Conservation (phyloP, 2,797 vertebrate genomes). For the Epinephelus awoara region DNA sequence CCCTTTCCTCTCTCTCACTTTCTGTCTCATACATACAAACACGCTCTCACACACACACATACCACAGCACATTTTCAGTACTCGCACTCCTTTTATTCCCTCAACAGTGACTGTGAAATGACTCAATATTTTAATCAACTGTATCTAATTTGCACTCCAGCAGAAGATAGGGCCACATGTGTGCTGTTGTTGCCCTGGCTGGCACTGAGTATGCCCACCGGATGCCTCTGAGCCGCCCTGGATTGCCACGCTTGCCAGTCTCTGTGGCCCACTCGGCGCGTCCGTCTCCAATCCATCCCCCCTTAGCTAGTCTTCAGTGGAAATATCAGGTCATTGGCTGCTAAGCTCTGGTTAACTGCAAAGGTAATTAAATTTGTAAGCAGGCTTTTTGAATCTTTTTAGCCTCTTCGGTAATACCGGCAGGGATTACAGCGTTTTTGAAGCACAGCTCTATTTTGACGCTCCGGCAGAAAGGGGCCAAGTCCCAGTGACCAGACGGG, state of each 20-base stretch:
- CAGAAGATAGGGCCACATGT: conserved; percentile 81
- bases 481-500: conserved; percentile 67
- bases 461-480: conserved; percentile 67
- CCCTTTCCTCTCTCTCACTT: conserved; percentile 30
- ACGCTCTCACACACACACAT: conserved; percentile 29
- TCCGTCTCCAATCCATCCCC: conserved; percentile 73
- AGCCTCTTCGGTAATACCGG: conserved; percentile 82
- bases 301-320: conserved; percentile 80
- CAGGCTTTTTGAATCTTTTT: conserved; percentile 87
- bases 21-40: conserved; percentile 57
- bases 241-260: conserved; percentile 78
- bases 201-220: conserved; percentile 78
- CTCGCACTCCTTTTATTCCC: conserved; percentile 81
- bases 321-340: conserved; percentile 87
- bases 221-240: conserved; percentile 77
- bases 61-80: conserved; percentile 64
- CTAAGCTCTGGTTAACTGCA: conserved; percentile 87
- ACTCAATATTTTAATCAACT: conserved; percentile 87
- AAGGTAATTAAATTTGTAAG: conserved; percentile 88
- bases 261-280: conserved; percentile 77
- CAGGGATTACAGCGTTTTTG: conserved; percentile 80
- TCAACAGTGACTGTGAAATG: conserved; percentile 83
- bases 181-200: conserved; percentile 77
- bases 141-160: conserved; percentile 86
- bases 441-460: conserved; percentile 79